phyloP scores from a whole-genome alignment of 2,888 invertebrate species.

The Griposia aprilina region DNA sequence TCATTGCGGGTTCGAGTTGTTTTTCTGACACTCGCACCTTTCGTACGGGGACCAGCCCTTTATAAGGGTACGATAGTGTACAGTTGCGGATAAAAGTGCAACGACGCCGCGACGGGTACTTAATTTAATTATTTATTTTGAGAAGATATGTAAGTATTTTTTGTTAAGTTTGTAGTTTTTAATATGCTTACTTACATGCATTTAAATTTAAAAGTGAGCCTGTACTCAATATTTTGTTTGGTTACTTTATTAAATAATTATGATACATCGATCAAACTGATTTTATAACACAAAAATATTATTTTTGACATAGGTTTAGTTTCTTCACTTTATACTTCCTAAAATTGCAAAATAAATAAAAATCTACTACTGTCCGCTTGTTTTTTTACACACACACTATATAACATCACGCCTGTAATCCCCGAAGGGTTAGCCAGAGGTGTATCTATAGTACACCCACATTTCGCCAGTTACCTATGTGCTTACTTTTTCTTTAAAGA shows the following conservation, averaged over 20 bases:
- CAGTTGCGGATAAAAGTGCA: conserved; percentile 62
- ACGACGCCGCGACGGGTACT: neutral
- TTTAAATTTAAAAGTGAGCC: neutral
- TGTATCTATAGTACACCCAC: too few species aligned
- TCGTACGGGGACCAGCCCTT: conserved; percentile 79
- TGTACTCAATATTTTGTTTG: neutral
- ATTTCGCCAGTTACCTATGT: too few species aligned
- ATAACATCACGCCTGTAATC: too few species aligned
- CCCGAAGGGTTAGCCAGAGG: too few species aligned
- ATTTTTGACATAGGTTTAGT: neutral
- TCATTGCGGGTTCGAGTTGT: conserved; percentile 86
- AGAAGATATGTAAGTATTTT: too few species aligned
- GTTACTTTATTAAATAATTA: neutral
- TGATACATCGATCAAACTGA: neutral
- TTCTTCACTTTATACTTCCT: too few species aligned
- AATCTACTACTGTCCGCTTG: too few species aligned
- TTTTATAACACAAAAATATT: neutral
- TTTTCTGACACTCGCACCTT: conserved; percentile 85
- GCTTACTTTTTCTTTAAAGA: too few species aligned
- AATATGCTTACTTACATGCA: neutral
- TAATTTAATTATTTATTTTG: too few species aligned
- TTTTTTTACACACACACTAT: too few species aligned
- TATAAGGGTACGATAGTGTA: conserved; percentile 69
- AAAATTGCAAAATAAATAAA: too few species aligned
- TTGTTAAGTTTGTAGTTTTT: neutral